phyloP scores from a whole-genome alignment of 2,797 vertebrate genomes.

The Megaceryle alcyon region DNA sequence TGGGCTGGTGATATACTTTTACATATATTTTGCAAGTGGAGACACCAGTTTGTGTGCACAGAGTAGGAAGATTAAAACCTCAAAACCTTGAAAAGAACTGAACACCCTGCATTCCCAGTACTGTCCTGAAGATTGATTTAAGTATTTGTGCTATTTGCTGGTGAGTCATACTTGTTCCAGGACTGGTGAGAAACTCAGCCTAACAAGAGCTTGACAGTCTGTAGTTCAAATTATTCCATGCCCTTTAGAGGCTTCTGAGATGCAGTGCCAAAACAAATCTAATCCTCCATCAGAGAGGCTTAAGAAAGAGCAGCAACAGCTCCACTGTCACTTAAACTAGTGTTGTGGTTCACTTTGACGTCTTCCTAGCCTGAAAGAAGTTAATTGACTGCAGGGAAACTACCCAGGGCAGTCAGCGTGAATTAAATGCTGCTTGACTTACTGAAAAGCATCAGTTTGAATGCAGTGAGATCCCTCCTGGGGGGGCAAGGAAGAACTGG shows the following conservation, averaged over 20 bases:
- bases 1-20: background rate
- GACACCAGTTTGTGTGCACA: background rate
- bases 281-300: background rate
- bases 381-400: background rate
- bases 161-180: slow-evolving; percentile 27
- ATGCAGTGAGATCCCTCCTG: background rate
- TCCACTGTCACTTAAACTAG: background rate
- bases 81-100: background rate
- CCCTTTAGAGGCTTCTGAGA: slow-evolving; percentile 12
- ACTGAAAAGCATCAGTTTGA: background rate
- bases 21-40: background rate
- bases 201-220: background rate
- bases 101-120: background rate
- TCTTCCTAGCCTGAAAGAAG: background rate
- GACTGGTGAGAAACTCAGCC: background rate
- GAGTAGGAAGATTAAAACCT: background rate
- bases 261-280: slow-evolving; percentile 2
- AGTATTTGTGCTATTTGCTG: slow-evolving; percentile 1
- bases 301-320: background rate
- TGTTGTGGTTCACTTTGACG: background rate
- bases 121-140: background rate
- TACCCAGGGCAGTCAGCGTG: background rate
- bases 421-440: background rate
- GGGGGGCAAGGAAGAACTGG: background rate
- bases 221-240: background rate